These are phyloP conservation scores for Oophaga sylvatica DNA, from an alignment of 2,797 vertebrate species.

Conservation along the genomic window DNA sequence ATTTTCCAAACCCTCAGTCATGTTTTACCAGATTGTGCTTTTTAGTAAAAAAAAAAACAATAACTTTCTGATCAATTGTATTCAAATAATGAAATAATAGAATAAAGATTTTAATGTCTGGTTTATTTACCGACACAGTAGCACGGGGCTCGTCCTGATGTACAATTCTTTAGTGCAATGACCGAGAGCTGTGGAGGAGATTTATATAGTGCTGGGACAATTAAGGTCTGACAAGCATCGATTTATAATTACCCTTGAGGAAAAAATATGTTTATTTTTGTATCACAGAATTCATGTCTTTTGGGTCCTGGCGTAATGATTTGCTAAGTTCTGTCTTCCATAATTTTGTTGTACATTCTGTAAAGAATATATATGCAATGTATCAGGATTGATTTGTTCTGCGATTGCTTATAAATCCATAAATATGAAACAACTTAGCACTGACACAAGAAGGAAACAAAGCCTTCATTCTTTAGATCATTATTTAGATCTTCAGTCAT, in stretches of 20 bases:
- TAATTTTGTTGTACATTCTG: too few relatives aligned
- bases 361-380: too few relatives aligned
- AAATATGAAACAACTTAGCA: too few relatives aligned
- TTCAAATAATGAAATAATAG: neutral
- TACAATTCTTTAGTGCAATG: neutral
- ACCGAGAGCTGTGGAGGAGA: neutral
- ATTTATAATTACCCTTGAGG: neutral
- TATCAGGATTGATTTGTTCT: too few relatives aligned
- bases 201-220: neutral
- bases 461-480: too few relatives aligned
- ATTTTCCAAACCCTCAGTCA: too few relatives aligned
- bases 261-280: neutral
- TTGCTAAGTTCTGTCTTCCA: neutral
- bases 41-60: too few relatives aligned
- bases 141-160: neutral
- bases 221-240: neutral
- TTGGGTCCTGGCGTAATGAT: neutral
- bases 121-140: neutral
- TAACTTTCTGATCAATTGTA: too few relatives aligned
- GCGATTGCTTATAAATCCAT: too few relatives aligned
- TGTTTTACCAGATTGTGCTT: too few relatives aligned
- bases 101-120: neutral
- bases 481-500: too few relatives aligned
- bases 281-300: neutral
- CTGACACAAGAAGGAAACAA: too few relatives aligned